Evolutionary conservation across 2,113 vertebrate species (phyloP), one percentile per base, ranked within the genome.

Genomic region (Gadus chalcogrammus): DNA sequence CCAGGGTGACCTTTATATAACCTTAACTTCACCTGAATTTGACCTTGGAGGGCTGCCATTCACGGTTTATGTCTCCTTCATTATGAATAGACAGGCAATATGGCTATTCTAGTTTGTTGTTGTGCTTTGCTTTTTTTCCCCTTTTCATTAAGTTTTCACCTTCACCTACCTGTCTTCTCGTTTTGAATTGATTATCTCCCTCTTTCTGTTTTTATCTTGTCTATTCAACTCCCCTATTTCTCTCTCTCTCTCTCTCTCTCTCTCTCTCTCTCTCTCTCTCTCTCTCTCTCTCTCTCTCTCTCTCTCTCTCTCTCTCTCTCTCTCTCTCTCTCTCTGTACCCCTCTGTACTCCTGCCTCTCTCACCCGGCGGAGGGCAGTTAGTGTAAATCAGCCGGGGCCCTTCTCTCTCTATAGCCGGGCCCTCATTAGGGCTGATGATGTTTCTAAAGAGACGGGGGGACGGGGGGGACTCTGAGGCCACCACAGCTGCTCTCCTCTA

Each of bases 1-100:
- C 92, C 94, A 92, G 94, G 90, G 18, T 94, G 95, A 93, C 97
- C 96, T 96, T 93, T 88, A 83, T 83, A 93, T 95, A 95, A 98
- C 97, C 96, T 90, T 79, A 56, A 88, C 83, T 95, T 98, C 96
- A 98, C 96, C 97, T 58, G 55, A n/a, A 17, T 3, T 48, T 48
- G 42, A 48, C 42, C 42, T 48, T 48, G 42, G 2, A 48, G 42
- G 42, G 42, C 42, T 9, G 42, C 42, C 42, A 48, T 48, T 35
- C 31, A 35, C 31, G 4, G 42, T 48, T 48, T 1, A 13, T 13
- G 42, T 48, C 9, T 48, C 42, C 42, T 48, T 48, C 42, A 13
- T 13, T 48, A 13, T 48, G 31, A 35, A 48, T 13, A 9, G 42
- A 48, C 42, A 48, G 42, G 12, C 42, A 13, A 13, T 9, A 48